These are phyloP conservation scores for Muscicapa comitata DNA, from an alignment of 2,797 vertebrate genomes.

Conservation along the genomic window DNA sequence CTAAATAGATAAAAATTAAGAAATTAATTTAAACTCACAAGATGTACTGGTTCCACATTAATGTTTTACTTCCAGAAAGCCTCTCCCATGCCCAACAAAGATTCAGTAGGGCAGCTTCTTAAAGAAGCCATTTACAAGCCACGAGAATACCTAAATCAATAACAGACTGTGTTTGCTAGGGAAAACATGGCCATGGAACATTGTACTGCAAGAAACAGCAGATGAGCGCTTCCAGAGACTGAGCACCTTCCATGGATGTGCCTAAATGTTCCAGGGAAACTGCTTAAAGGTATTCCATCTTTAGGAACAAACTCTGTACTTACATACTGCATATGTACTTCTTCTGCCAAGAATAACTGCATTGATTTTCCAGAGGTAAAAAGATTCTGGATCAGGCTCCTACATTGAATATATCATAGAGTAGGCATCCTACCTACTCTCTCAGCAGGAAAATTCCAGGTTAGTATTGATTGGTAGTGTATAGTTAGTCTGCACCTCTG, in stretches of 20 bases:
- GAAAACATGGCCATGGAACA: not conserved
- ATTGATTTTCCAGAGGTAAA: not conserved
- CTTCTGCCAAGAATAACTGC: not conserved
- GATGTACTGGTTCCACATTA: not conserved
- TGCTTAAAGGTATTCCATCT: not conserved
- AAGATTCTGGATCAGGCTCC: not conserved
- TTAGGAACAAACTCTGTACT: not conserved
- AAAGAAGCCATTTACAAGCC: not conserved
- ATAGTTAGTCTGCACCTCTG: not conserved
- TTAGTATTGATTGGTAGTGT: not conserved
- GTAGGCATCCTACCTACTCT: not conserved
- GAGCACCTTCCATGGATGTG: not conserved
- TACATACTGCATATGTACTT: not conserved
- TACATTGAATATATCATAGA: not conserved
- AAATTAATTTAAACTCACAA: not conserved
- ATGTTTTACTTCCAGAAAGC: not conserved
- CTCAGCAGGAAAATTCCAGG: not conserved
- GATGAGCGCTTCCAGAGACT: not conserved
- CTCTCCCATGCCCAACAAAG: not conserved
- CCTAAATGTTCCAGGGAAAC: not conserved
- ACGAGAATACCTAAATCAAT: not conserved
- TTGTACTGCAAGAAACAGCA: not conserved
- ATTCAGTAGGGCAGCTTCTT: not conserved
- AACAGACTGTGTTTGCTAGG: not conserved
- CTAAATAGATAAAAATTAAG: constrained; percentile 18